phyloP scores from a whole-genome alignment of 2,888 invertebrate genomes.

The Lepidochrysops patricia region DNA sequence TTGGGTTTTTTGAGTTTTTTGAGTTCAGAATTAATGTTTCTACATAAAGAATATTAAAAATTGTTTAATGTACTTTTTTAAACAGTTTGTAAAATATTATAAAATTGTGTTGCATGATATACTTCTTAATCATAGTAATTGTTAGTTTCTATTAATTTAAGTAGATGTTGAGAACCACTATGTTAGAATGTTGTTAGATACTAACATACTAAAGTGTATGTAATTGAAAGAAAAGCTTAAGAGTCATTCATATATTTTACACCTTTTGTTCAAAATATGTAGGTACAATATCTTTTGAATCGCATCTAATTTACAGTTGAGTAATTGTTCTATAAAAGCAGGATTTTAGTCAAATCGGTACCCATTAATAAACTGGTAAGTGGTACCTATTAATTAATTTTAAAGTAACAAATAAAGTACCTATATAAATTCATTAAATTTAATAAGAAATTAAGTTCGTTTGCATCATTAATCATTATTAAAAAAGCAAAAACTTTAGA shows the following conservation, averaged over 20 bases:
- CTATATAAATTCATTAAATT: too few species aligned
- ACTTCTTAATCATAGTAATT: background rate
- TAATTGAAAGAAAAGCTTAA: slow-evolving; percentile 12
- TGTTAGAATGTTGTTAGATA: slow-evolving; percentile 52
- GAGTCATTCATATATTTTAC: slow-evolving; percentile 4
- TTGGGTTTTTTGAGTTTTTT: too few species aligned
- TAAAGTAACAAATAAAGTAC: too few species aligned
- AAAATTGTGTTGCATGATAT: background rate
- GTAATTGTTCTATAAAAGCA: too few species aligned
- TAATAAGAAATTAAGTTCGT: too few species aligned
- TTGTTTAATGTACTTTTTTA: background rate
- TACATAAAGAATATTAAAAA: too few species aligned
- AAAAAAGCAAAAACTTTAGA: too few species aligned
- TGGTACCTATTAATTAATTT: too few species aligned
- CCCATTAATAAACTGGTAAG: too few species aligned
- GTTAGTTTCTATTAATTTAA: background rate
- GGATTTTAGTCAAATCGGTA: too few species aligned
- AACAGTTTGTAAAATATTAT: background rate
- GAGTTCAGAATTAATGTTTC: too few species aligned
- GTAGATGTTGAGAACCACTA: slow-evolving; percentile 9
- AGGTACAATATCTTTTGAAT: background rate
- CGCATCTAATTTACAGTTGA: background rate
- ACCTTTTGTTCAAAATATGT: slow-evolving; percentile 15
- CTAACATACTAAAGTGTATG: slow-evolving; percentile 51
- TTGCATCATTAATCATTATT: too few species aligned